A percentile compares a stretch with the other conserved stretches of the same genome.
Evolutionary conservation across 2,888 invertebrate species (phyloP).

Genomic region (Dryadula phaetusa): DNA sequence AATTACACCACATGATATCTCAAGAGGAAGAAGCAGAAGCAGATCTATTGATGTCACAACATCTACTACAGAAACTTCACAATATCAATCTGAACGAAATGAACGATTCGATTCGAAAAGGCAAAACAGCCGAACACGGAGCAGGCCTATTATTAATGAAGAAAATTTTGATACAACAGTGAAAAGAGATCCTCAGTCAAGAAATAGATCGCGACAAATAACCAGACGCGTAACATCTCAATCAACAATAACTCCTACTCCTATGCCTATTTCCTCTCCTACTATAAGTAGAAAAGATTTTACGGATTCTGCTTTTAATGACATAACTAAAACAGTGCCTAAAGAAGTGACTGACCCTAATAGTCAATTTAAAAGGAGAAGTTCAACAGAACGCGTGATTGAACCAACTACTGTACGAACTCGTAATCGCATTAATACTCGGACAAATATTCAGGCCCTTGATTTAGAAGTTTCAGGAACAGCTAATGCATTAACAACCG

Average conservation of each 20-base stretch:
- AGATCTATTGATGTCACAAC: constrained; percentile 53
- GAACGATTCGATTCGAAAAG: constrained; percentile 74
- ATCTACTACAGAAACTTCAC: constrained; percentile 52
- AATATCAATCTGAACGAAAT: constrained; percentile 56
- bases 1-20: constrained; percentile 53
- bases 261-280: constrained; percentile 27
- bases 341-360: constrained; percentile 56
- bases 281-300: constrained; percentile 41
- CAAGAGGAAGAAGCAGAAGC: constrained; percentile 62
- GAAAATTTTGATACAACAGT: constrained; percentile 54
- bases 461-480: constrained; percentile 72
- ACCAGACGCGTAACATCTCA: constrained; percentile 45
- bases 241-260: constrained; percentile 34
- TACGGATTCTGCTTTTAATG: constrained; percentile 57
- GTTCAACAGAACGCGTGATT: constrained; percentile 55
- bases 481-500: constrained; percentile 64
- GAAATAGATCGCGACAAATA: constrained; percentile 59
- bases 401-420: constrained; percentile 57
- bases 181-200: constrained; percentile 56
- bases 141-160: constrained; percentile 56
- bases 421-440: constrained; percentile 62
- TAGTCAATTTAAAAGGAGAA: constrained; percentile 64
- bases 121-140: constrained; percentile 66
- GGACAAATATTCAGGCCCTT: constrained; percentile 59
- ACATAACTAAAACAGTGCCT: constrained; percentile 58